Evolutionary conservation across 1,140 invertebrate species (phyloP).

Genomic region (Geopemphigus sp.): DNA sequence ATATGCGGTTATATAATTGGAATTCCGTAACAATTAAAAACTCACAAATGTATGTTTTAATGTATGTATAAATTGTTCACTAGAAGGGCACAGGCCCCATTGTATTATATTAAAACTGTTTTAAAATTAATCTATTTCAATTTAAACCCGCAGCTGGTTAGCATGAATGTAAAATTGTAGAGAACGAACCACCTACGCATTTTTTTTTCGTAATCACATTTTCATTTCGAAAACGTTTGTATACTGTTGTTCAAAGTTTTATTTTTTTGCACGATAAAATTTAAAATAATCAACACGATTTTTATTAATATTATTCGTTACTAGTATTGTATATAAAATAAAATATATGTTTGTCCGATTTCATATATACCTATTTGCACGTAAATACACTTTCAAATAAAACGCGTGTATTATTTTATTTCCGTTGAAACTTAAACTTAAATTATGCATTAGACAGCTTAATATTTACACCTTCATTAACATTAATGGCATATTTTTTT

Average conservation of each 20-base stretch:
- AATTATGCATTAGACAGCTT: too few relatives aligned
- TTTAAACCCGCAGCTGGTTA: constrained; percentile 35
- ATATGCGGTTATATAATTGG: neutral
- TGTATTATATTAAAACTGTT: constrained; percentile 19
- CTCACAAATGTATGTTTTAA: neutral
- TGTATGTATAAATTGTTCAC: constrained; percentile 25
- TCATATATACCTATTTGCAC: neutral
- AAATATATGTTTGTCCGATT: neutral
- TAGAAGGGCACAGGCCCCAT: constrained; percentile 32
- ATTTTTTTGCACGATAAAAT: neutral
- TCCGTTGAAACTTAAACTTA: too few relatives aligned
- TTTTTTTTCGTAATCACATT: constrained; percentile 16
- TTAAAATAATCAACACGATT: neutral
- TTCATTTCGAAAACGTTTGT: constrained; percentile 34
- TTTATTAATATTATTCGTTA: too few relatives aligned
- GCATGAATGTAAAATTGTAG: neutral
- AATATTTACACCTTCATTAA: too few relatives aligned
- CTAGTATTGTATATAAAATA: too few relatives aligned
- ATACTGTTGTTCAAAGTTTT: neutral
- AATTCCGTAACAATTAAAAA: constrained; percentile 23
- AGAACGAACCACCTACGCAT: constrained; percentile 8
- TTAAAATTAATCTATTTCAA: constrained; percentile 47
- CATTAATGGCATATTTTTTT: too few relatives aligned
- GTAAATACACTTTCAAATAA: too few relatives aligned
- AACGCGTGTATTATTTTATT: too few relatives aligned